Evolutionary conservation across 53 echinoderm and acorn worm species (phyloP).

Genomic region (Paracentrotus lividus): DNA sequence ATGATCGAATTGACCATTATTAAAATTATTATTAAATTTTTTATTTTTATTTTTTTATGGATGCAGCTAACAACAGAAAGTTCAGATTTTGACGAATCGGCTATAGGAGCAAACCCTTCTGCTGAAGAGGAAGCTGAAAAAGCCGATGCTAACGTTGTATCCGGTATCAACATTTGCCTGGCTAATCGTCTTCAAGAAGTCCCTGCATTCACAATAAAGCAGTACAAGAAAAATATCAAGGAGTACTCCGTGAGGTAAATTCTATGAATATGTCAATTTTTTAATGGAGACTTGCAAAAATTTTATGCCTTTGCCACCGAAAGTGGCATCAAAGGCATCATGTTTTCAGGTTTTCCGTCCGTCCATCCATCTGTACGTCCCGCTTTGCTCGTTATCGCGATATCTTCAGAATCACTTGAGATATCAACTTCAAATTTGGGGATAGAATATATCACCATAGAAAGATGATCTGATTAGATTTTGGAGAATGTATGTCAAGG

Average conservation of each 20-base stretch:
- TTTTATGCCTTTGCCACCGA: neutral
- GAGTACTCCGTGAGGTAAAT: neutral
- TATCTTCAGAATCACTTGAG: no score
- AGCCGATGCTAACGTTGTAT: neutral
- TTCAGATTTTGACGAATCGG: neutral
- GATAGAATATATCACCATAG: no score
- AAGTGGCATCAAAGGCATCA: neutral
- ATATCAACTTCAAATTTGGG: no score
- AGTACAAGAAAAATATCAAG: slow-evolving; percentile 13
- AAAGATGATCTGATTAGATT: no score
- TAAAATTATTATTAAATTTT: no score
- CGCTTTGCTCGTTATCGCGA: no score
- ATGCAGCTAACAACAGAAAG: slow-evolving; percentile 4
- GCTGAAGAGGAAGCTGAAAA: slow-evolving; percentile 44
- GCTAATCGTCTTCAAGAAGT: neutral
- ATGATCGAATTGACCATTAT: no score
- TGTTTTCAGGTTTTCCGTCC: neutral
- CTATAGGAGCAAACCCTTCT: slow-evolving; percentile 48
- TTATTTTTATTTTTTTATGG: neutral
- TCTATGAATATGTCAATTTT: no score
- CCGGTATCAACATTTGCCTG: neutral
- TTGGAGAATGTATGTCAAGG: no score
- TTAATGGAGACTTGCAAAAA: no score
- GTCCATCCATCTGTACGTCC: neutral
- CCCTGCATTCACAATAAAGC: neutral